phyloP scores from a whole-genome alignment of 2,888 invertebrate species.

The Hemaris fuciformis region DNA sequence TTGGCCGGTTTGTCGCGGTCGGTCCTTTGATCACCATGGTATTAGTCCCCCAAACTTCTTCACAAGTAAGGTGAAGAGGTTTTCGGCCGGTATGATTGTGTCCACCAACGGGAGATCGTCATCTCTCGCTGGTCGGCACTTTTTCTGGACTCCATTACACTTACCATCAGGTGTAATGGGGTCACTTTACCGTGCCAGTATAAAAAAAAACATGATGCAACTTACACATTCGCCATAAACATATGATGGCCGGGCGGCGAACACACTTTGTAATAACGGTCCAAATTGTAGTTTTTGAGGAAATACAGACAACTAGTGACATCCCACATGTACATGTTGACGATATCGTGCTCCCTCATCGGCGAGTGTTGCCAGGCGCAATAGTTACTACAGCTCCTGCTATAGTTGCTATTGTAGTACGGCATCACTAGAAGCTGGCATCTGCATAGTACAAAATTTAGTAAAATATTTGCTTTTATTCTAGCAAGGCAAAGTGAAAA shows the following conservation, averaged over 20 bases:
- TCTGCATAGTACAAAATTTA: constrained; percentile 33
- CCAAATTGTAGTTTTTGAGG: constrained; percentile 81
- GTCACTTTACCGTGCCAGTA: too few relatives aligned
- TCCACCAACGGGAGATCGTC: too few relatives aligned
- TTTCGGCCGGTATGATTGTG: too few relatives aligned
- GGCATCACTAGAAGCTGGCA: constrained; percentile 83
- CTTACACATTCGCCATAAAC: constrained; percentile 83
- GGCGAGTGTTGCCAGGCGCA: constrained; percentile 40
- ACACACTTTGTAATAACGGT: constrained; percentile 83
- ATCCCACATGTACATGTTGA: constrained; percentile 83
- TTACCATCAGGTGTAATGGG: too few relatives aligned
- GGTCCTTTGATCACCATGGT: too few relatives aligned
- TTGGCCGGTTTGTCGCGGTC: too few relatives aligned
- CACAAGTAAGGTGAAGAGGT: too few relatives aligned
- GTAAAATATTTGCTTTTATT: too few relatives aligned
- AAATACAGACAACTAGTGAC: constrained; percentile 84
- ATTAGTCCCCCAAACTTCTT: too few relatives aligned
- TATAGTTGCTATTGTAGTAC: constrained; percentile 44
- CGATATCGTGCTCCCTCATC: constrained; percentile 55
- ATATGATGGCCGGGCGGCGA: constrained; percentile 83
- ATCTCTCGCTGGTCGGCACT: too few relatives aligned
- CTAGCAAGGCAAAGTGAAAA: too few relatives aligned
- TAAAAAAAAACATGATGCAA: constrained; percentile 28
- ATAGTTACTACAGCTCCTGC: constrained; percentile 22
- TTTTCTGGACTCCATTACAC: too few relatives aligned